phyloP scores from a whole-genome alignment of 2,797 vertebrate genomes.

The Acrossocheilus fasciatus region DNA sequence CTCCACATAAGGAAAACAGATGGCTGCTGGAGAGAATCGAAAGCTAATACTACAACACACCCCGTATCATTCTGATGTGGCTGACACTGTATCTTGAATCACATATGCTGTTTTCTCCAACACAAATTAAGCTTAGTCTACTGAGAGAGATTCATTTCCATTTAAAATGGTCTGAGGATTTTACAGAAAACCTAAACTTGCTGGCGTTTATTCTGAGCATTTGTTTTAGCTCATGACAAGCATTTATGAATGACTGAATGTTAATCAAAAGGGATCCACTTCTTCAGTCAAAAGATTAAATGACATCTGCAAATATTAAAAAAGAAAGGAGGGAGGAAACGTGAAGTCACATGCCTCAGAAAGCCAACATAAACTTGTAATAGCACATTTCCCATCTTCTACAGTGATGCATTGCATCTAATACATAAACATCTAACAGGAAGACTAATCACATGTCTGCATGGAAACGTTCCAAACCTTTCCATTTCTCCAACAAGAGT shows the following conservation, averaged over 20 bases:
- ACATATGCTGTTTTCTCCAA: background rate
- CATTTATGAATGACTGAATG: background rate
- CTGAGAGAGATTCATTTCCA: background rate
- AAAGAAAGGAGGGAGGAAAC: background rate
- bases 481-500: background rate
- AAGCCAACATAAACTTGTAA: conserved; percentile 11
- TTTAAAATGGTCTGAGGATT: background rate
- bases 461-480: background rate
- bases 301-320: background rate
- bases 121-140: conserved; percentile 9
- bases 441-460: background rate
- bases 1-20: conserved; percentile 35
- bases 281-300: background rate
- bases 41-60: conserved; percentile 9
- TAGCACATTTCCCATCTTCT: background rate
- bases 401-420: conserved; percentile 8
- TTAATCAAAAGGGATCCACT: background rate
- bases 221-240: background rate
- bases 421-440: background rate
- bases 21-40: conserved; percentile 32
- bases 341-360: background rate
- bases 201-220: background rate
- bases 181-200: background rate
- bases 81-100: conserved; percentile 24
- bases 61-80: conserved; percentile 9